Base-by-base conservation (phyloP, 2,113 vertebrate species). In the Deroptyus accipitrinus region DNA sequence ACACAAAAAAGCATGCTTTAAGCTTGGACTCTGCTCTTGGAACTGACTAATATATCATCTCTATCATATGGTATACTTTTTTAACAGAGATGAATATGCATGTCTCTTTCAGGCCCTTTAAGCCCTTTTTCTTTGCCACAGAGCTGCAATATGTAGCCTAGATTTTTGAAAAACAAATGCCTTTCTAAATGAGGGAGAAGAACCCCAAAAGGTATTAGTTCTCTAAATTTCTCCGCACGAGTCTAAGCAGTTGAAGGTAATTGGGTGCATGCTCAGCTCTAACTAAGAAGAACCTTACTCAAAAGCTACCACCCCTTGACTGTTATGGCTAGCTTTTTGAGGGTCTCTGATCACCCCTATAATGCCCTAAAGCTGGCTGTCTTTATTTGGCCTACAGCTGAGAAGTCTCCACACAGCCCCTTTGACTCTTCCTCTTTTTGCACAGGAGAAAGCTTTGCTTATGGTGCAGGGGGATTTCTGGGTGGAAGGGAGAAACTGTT, bases 351-450 rank as follows among this genome's bases (percentile, higher is more conserved):
- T 59, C 30, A 31, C 10, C 76, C 67, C 63, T 59, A 6, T 18
- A 51, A 55, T 9, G 59, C 52, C 67, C 35, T 37, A 77, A 20
- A 69, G 37, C 27, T 59, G 27, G 13, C 28, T 83, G 17, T 37
- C 51, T 33, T 88, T 48, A 62, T 92, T 90, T 67, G 41, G 30
- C 35, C 33, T 66, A 35, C 39, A 76, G 79, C 70, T 84, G 52
- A 91, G 57, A 87, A 86, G 30, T 61, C 37, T 78, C 39, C 31
- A 52, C 72, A 77, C 7, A 66, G 79, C 13, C 41, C 16, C 31
- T 86, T 67, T 42, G 39, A 18, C 33, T 93, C 73, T 95, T 96
- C 88, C 76, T 77, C 85, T 83, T 96, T 92, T 55, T 33, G 82
- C 54, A 77, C 19, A 14, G 76, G 75, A 83, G 80, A 94, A 95